Percentiles rank a stretch among this genome's conserved stretches.
phyloP scores from a whole-genome alignment of 2,888 invertebrate genomes.

The Habroteleia sp. region DNA sequence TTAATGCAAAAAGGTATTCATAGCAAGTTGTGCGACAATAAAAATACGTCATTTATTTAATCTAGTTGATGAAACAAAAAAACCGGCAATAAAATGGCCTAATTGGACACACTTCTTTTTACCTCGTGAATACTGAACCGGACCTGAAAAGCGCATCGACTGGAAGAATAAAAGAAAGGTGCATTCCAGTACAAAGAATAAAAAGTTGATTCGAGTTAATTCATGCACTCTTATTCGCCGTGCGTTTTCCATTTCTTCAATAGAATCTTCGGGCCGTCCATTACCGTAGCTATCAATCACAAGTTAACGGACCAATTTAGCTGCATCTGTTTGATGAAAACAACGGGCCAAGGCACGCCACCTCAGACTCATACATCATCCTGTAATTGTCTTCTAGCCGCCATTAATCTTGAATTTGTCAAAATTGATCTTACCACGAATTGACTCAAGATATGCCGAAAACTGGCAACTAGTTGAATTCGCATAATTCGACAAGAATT shows the following conservation, averaged over 20 bases:
- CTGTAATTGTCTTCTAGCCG: slow-evolving; percentile 56
- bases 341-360: slow-evolving; percentile 28
- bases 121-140: too few species aligned
- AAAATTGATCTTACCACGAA: slow-evolving; percentile 41
- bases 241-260: slow-evolving; percentile 35
- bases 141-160: neutral
- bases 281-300: slow-evolving; percentile 63
- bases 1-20: too few species aligned
- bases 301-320: slow-evolving; percentile 55
- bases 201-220: slow-evolving; percentile 46
- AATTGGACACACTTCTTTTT: too few species aligned
- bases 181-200: slow-evolving; percentile 11
- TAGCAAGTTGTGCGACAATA: too few species aligned
- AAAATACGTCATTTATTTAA: too few species aligned
- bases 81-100: too few species aligned
- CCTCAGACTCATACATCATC: slow-evolving; percentile 47
- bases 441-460: neutral
- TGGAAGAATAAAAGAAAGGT: neutral
- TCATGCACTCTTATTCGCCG: slow-evolving; percentile 29
- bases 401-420: slow-evolving; percentile 62
- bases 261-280: slow-evolving; percentile 51
- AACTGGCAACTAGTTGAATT: slow-evolving; percentile 13
- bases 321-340: slow-evolving; percentile 48
- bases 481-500: slow-evolving; percentile 29
- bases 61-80: too few species aligned